These are phyloP conservation scores for Perca schrenkii DNA, from an alignment of 2,113 vertebrate species.

Conservation along the genomic window DNA sequence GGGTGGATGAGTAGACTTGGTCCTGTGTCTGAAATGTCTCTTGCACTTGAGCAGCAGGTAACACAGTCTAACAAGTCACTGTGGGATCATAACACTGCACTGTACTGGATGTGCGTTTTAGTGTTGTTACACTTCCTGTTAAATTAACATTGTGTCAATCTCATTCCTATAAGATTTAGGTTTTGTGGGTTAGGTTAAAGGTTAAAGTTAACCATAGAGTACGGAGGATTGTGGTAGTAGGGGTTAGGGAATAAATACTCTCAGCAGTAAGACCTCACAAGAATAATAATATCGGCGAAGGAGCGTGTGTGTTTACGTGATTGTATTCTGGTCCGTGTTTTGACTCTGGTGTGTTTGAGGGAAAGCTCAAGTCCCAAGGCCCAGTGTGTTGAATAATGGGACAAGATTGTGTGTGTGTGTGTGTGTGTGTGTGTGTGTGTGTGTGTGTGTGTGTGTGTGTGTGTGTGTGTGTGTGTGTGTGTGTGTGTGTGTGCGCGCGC, in stretches of 20 bases:
- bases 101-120: neutral
- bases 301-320: neutral
- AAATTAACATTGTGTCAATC: neutral
- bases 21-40: constrained; percentile 32
- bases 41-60: constrained; percentile 22
- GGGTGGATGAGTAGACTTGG: neutral
- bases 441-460: constrained; percentile 5
- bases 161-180: neutral
- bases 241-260: neutral
- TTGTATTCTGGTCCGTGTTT: constrained; percentile 1
- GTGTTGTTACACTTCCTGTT: neutral
- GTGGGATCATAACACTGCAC: constrained; percentile 22
- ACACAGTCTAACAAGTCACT: constrained; percentile 55
- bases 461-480: constrained; percentile 1
- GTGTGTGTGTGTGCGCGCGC: constrained; percentile 11
- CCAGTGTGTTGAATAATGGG: constrained; percentile 47
- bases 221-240: neutral
- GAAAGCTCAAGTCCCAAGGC: constrained; percentile 26
- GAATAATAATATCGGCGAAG: neutral
- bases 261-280: constrained; percentile 1
- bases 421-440: constrained; percentile 3
- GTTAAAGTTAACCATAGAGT: neutral
- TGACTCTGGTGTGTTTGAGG: constrained; percentile 5
- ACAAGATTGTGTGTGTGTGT: constrained; percentile 6
- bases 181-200: neutral